Base-by-base conservation (phyloP, 2,888 invertebrate genomes). In the Dysmachus trigonus region DNA sequence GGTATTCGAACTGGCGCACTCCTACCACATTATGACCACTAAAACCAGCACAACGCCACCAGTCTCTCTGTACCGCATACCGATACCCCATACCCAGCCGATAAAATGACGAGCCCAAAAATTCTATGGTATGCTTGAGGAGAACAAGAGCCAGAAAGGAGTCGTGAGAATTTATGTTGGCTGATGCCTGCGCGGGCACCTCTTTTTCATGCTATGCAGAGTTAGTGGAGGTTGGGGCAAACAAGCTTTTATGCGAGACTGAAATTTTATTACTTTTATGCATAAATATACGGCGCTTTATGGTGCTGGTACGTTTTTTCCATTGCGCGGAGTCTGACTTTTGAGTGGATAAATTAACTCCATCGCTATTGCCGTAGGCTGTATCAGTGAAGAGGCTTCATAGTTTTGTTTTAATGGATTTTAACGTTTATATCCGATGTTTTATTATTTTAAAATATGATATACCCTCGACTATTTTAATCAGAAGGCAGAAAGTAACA, bases 241-340 rank as follows among this genome's bases (percentile, higher is more conserved):
- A 8, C 18, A 73, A 73, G 73, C 73, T 73, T 73, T 73, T 30
- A 31, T 73, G 73, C 31, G 31, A n/a, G 73, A 31, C n/a, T 15
- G 1, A 31, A 31, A 73, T 33, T 73, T 73, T 73, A 73, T 73
- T 73, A 22, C 38, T 27, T 38, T 41, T 38, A 76, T 38, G 18
- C 22, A 76, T 31, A 76, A 76, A 41, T 27, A 41, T 27, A 38
- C 41, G 7, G 33, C 33, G 27, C 3, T 73, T 30, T 73, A 15
- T 73, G 73, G n/a, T 31, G 27, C 73, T 38, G 33, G 41, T 27
- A 27, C 53, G 81, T 27, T 31, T 81, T 31, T 53, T 51, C 31
- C 81, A 47, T 53, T 27, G 81, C 27, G 81, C 81, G 51, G 51
- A 81, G 51, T 53, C 38, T 53, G 81, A 81, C 53, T 81, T 81